Base-by-base conservation (phyloP, 2,797 vertebrate genomes). In the Menidia menidia region DNA sequence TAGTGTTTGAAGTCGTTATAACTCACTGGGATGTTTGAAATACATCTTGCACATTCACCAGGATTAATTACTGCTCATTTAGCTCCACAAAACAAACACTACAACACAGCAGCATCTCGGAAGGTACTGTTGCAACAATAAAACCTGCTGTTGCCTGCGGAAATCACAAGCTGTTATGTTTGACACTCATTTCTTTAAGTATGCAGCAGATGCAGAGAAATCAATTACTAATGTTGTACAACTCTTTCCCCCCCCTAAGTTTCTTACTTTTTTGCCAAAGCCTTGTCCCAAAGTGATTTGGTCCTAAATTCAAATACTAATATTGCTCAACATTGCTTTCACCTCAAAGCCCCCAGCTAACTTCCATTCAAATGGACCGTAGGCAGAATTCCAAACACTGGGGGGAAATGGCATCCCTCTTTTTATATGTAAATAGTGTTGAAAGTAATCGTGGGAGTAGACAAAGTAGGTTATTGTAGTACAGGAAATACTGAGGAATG, bases 1-100 rank as follows among this genome's bases (percentile, higher is more conserved):
- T 88, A 88, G 89, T 90, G 93, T 90, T 88, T 68, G 60, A 84
- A 84, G 56, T 25, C 68, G 60, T 80, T 51, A 84, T 71, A 66
- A 45, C 58, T 65, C 68, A 43, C 48, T 60, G 7, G 41, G 18
- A 62, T 60, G 32, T 75, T 75, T 65, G 52, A 51, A 62, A 19
- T 44, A 67, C 57, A 62, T 9, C 13, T 35, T 58, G n/a, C 54
- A 53, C 47, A 48, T 11, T 18, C 50, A 58, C 45, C 18, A 7
- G 48, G 53, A 84, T 82, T 78, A 83, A 75, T 80, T 64, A 31
- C 31, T 33, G 19, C 60, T 45, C 8, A 65, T 52, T 75, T 73
- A 59, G 72, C 18, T 44, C 50, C 64, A 44, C 61, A 65, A 72
- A 71, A 32, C 32, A 57, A 53, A 19, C 31, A 62, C 32, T 44